Base-by-base conservation (phyloP, 2,113 vertebrate species). In the Synchiropus splendidus region DNA sequence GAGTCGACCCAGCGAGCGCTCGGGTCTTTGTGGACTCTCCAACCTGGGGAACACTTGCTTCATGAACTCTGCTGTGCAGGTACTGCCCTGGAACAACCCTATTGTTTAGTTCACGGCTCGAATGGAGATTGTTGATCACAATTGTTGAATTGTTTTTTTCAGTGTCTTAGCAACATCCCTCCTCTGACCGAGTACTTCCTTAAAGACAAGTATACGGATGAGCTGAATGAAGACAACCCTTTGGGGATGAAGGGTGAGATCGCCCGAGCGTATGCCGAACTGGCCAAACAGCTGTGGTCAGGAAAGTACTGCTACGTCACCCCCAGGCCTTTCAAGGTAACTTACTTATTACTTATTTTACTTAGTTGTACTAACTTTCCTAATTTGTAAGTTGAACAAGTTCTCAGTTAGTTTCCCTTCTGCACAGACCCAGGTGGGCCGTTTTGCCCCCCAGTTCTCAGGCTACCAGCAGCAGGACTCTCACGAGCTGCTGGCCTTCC, bases 41-140 rank as follows among this genome's bases (percentile, higher is more conserved):
- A 99, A 99, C 77, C 86, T 99, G 83, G 95, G 94, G 39, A 99
- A 99, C 86, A 99, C 95, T 1, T 99, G 94, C 84, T 99, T 99
- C 83, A 99, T 99, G 94, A 99, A 98, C 77, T 99, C 95, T 59
- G 95, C 95, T 64, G 92, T 94, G 81, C 95, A 99, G 92, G 95
- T 99, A 91, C 6, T 10, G 4, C 18, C 14, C 38, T 40, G 14
- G 75, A 8, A 9, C 77, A 36, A 36, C 16, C 2, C 21, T 27
- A 8, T 8, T 27, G 21, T 4, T 4, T 27, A 27, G 4, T 27
- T 8, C 21, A 27, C 21, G 8, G 21, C 21, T 27, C 8, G 21
- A 27, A 4, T 27, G 8, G 21, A 27, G 4, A 27, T 27, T 9
- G 15, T 32, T 35, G 11, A 33, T 21, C 31, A 42, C 16, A 35